Evolutionary conservation across 92 coral and sea anemone species (phyloP).

Genomic region (Paragorgia papillata): DNA sequence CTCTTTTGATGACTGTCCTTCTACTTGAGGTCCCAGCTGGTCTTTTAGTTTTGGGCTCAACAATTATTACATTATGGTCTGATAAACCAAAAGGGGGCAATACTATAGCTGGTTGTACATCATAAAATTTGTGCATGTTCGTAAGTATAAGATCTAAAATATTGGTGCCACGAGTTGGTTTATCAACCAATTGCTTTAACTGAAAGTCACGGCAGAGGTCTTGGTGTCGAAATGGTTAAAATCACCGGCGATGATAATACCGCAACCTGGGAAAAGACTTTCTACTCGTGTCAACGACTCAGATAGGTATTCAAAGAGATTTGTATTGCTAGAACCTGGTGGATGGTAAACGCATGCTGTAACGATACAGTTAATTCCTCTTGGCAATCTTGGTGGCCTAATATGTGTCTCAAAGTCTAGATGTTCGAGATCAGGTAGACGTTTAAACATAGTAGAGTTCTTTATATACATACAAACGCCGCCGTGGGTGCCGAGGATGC

Average conservation of each 20-base stretch:
- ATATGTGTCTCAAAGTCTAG: no score
- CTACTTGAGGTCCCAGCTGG: not conserved
- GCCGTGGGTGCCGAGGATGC: no score
- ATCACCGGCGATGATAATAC: conserved; percentile 10
- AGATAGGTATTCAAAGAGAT: no score
- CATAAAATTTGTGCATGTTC: conserved; percentile 3
- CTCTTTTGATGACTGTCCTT: not conserved
- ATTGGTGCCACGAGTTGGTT: conserved; percentile 14
- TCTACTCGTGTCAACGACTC: no score
- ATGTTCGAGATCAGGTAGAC: no score
- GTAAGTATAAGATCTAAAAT: conserved; percentile 21
- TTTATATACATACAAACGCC: no score
- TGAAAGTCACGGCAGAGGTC: conserved; percentile 2
- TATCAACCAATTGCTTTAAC: conserved; percentile 18
- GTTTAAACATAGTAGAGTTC: no score
- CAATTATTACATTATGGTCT: not conserved
- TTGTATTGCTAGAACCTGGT: no score
- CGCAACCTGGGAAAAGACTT: not conserved
- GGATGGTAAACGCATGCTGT: no score
- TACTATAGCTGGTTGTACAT: not conserved
- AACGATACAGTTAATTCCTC: no score
- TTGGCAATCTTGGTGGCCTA: no score
- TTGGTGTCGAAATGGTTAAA: conserved; percentile 17
- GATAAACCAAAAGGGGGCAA: not conserved
- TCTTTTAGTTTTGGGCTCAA: not conserved